Evolutionary conservation across 1,140 invertebrate species (phyloP), one percentile per base, ranked within the genome.

Genomic region (Hylaeus anthracinus): DNA sequence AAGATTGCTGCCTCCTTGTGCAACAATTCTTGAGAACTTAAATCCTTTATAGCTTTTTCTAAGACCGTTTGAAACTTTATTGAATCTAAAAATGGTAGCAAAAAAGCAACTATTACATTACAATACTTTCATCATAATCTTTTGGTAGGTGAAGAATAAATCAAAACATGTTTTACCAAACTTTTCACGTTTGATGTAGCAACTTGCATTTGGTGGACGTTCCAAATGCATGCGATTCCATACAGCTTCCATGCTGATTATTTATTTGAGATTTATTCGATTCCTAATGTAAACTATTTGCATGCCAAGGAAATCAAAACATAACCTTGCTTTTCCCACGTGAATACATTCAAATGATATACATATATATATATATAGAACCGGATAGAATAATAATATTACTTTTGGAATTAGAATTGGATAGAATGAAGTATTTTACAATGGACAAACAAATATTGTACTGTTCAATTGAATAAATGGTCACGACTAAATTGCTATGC

Each of bases 1-100:
- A 95, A 84, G 64, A 95, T 82, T 60, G 95, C 94, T 81, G 94
- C 93, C 90, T 95, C 95, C 64, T 89, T 88, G 70, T 95, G 93
- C 2, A 95, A 88, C 55, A 93, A 89, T 53, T 93, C 91, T 85
- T 94, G 93, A 48, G 92, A 94, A 63, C 92, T 86, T 60, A 95
- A 85, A 48, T 94, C 90, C 26, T 89, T 91, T 55, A 92, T 85
- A 12, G 93, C 90, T 65, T 71, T 88, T 5, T 90, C 69, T 43
- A 91, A 41, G 2, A 41, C 55, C 1, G 55, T 45, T 1, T 85
- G 6, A 77, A 92, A 91, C 48, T 10, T 56, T 5, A 45, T 75
- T 55, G 75, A 6, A 88, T 91, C 92, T 91, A 76, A 64, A 78
- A 88, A 77, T 53, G 55, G 41, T 14, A 55, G 51, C 61, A 66